Evolutionary conservation across 2,113 vertebrate species (phyloP).

Genomic region (Uria lomvia): DNA sequence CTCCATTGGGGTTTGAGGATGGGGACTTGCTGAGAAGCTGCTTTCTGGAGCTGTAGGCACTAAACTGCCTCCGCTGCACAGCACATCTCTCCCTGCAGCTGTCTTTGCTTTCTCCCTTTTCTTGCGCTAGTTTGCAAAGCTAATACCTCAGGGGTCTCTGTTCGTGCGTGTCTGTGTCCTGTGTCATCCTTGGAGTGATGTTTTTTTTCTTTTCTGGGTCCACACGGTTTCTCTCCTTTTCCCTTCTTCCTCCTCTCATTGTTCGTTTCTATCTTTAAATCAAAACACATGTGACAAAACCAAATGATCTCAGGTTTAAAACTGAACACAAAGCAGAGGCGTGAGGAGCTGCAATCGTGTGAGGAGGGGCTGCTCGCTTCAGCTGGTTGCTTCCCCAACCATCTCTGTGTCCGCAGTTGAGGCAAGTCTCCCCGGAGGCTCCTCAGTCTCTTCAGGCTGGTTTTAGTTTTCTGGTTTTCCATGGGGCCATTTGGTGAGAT

Average conservation of each 20-base stretch:
- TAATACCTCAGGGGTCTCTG: slow-evolving; percentile 70
- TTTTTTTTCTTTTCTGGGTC: slow-evolving; percentile 14
- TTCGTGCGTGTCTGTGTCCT: slow-evolving; percentile 33
- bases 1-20: neutral
- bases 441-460: neutral
- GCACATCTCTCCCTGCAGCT: slow-evolving; percentile 32
- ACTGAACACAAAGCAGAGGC: slow-evolving; percentile 30
- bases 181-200: slow-evolving; percentile 34
- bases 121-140: slow-evolving; percentile 62
- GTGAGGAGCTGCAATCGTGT: slow-evolving; percentile 2
- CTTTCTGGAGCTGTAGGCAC: slow-evolving; percentile 31
- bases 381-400: neutral
- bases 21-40: slow-evolving; percentile 13
- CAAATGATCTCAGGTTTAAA: slow-evolving; percentile 67
- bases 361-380: neutral
- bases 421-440: neutral
- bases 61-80: slow-evolving; percentile 16
- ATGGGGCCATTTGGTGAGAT: neutral
- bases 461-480: slow-evolving; percentile 20
- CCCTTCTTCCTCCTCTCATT: neutral
- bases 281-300: slow-evolving; percentile 19
- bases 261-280: slow-evolving; percentile 22
- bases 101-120: slow-evolving; percentile 37
- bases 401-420: neutral
- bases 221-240: neutral